Conservation (phyloP, 2,888 invertebrate species). For the Philonicus albiceps region DNA sequence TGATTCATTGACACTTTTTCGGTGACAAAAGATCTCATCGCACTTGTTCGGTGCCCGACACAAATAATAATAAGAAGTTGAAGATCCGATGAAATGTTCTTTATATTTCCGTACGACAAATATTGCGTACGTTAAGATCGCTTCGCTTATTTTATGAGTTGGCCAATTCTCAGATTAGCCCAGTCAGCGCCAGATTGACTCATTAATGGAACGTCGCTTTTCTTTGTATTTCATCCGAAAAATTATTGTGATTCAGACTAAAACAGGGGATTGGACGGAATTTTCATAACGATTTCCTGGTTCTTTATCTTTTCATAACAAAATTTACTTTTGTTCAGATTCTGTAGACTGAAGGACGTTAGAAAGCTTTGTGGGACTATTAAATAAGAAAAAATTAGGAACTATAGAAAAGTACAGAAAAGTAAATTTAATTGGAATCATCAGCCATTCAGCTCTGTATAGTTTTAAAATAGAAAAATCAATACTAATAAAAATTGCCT, state of each 20-base stretch:
- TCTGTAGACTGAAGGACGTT: not conserved
- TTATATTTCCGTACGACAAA: not conserved
- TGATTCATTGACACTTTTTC: not conserved
- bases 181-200: not conserved
- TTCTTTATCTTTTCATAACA: not conserved
- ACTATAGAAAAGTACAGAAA: no score
- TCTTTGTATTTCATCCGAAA: constrained; percentile 21
- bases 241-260: constrained; percentile 28
- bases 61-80: not conserved
- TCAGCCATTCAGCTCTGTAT: no score
- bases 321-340: not conserved
- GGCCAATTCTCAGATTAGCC: not conserved
- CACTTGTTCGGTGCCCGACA: not conserved
- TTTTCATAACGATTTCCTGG: constrained; percentile 16
- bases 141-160: not conserved
- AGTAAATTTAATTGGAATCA: no score
- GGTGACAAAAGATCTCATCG: not conserved
- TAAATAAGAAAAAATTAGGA: not conserved
- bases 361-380: not conserved
- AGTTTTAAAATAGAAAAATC: no score
- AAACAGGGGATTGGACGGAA: not conserved
- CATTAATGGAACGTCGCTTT: not conserved
- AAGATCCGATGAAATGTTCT: not conserved
- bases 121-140: not conserved
- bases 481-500: no score